phyloP scores from a whole-genome alignment of 1,140 invertebrate genomes.

The Cryptotermes secundus region DNA sequence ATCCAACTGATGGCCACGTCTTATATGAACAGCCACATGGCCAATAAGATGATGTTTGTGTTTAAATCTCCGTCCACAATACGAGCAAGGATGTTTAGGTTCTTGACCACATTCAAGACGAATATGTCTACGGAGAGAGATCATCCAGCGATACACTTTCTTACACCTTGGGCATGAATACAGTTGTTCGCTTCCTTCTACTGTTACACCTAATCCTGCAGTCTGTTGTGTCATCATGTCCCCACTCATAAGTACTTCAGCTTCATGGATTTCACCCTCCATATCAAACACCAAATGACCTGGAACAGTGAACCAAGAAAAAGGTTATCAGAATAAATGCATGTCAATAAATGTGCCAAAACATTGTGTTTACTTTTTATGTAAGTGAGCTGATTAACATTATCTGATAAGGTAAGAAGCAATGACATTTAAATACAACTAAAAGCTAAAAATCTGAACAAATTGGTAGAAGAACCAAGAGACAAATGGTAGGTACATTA shows the following conservation, averaged over 20 bases:
- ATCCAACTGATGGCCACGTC: not conserved
- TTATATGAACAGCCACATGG: not conserved
- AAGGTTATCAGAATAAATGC: not conserved
- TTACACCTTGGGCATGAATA: slow-evolving; percentile 44
- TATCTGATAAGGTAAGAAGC: no score
- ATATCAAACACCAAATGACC: not conserved
- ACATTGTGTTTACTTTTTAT: no score
- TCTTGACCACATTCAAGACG: slow-evolving; percentile 51
- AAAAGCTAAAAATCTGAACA: no score
- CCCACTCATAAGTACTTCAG: not conserved
- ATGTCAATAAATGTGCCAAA: not conserved
- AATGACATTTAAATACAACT: no score
- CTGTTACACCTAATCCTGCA: not conserved
- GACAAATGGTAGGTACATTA: no score
- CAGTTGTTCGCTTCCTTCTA: not conserved
- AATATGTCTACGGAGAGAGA: slow-evolving; percentile 48
- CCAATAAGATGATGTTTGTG: slow-evolving; percentile 32
- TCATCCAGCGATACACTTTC: slow-evolving; percentile 53
- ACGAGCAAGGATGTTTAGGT: slow-evolving; percentile 49
- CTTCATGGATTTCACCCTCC: not conserved
- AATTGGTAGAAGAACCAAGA: no score
- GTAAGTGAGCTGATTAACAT: no score
- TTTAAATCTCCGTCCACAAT: slow-evolving; percentile 39
- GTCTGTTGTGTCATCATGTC: not conserved
- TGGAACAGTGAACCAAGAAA: not conserved